Conservation (phyloP, 2,113 vertebrate genomes). For the Todiramphus saurophagus region DNA sequence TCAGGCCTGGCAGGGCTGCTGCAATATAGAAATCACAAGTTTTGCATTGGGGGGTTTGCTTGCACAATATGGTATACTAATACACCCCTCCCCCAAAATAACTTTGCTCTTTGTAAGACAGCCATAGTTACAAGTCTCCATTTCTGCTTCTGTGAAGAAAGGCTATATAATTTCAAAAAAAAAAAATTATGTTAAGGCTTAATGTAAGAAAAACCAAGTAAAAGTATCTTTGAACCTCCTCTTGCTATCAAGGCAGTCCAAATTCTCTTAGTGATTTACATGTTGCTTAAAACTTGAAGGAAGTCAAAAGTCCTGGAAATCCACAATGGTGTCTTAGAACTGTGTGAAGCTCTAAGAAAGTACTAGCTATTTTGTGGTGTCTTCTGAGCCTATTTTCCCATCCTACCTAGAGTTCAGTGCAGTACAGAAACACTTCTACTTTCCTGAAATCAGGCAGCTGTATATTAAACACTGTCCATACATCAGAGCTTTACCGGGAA, state of each 20-base stretch:
- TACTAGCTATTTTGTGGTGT: neutral
- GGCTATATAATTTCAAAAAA: neutral
- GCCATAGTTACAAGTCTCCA: neutral
- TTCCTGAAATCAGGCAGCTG: conserved; percentile 6
- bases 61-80: neutral
- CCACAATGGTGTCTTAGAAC: neutral
- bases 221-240: conserved; percentile 21
- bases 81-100: neutral
- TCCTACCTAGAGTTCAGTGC: neutral
- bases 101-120: neutral
- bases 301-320: neutral
- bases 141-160: conserved; percentile 10
- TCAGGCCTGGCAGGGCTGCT: neutral
- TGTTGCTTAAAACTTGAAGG: neutral
- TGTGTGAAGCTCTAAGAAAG: conserved; percentile 11
- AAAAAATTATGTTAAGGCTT: neutral
- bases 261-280: neutral
- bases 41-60: neutral
- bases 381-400: conserved; percentile 7
- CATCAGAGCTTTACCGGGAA: conserved; percentile 31
- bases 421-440: neutral
- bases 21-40: conserved; percentile 7
- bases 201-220: neutral
- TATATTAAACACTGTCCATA: conserved; percentile 26
- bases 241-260: neutral